A percentile compares a stretch with the other conserved stretches of the same genome.
Conservation (phyloP, 2,888 invertebrate genomes). For the Drosophila buzzatii region DNA sequence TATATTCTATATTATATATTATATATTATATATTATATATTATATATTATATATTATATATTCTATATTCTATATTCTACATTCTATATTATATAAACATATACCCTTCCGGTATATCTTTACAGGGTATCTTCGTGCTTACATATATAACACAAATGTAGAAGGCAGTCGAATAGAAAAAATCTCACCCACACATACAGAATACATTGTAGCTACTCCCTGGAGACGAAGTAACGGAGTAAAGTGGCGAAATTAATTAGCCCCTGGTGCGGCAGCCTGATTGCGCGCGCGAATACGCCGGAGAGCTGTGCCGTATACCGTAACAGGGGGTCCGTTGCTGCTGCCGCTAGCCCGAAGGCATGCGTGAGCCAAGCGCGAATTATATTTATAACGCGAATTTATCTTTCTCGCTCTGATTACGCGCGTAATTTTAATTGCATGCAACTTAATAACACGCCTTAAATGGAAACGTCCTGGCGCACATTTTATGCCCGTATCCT, state of each 20-base stretch:
- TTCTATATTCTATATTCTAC: background rate
- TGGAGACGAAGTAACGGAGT: constrained; percentile 64
- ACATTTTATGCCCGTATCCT: constrained; percentile 17
- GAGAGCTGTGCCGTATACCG: constrained; percentile 46
- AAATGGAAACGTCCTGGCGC: constrained; percentile 40
- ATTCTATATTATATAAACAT: background rate
- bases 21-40: background rate
- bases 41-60: background rate
- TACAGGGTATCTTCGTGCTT: constrained; percentile 11
- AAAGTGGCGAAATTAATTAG: constrained; percentile 80
- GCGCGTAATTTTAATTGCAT: constrained; percentile 79
- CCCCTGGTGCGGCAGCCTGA: constrained; percentile 79
- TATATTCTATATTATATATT: constrained; percentile 2
- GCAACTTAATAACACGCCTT: constrained; percentile 76
- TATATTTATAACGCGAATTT: constrained; percentile 77
- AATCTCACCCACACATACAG: constrained; percentile 48
- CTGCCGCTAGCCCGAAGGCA: constrained; percentile 16
- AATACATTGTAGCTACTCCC: constrained; percentile 49
- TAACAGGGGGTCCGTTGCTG: constrained; percentile 10
- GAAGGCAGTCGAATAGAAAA: constrained; percentile 20
- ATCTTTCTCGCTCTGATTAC: constrained; percentile 81
- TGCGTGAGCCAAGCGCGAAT: constrained; percentile 66
- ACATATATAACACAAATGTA: constrained; percentile 25
- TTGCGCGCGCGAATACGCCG: constrained; percentile 63
- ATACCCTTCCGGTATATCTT: background rate